These are phyloP conservation scores for Tinamus major DNA, from an alignment of 2,797 vertebrate species.

Conservation along the genomic window DNA sequence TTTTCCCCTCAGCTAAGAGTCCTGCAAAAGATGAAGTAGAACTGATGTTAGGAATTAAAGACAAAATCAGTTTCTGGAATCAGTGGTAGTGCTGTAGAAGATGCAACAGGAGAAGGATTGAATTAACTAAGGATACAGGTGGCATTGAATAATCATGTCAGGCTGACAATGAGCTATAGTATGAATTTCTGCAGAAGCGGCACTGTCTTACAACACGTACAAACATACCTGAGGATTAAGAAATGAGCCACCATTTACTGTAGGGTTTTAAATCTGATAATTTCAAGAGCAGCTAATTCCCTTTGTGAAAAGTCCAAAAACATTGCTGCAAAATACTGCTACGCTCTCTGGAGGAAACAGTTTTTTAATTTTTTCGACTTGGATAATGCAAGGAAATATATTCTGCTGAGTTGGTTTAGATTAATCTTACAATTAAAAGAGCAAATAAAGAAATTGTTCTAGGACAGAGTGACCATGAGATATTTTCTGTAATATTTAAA, in stretches of 20 bases:
- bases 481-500: neutral
- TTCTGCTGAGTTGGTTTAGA: neutral
- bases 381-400: neutral
- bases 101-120: neutral
- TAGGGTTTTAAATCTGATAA: neutral
- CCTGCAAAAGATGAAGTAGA: neutral
- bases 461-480: neutral
- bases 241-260: neutral
- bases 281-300: neutral
- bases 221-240: neutral
- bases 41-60: neutral
- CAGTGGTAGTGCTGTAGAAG: neutral
- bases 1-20: neutral
- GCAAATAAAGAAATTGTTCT: neutral
- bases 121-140: neutral
- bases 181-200: neutral
- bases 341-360: neutral
- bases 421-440: neutral
- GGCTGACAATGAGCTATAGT: neutral
- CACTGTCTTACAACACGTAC: neutral
- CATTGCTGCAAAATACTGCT: neutral
- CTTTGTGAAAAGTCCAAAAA: neutral
- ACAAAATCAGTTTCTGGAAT: neutral
- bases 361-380: neutral
- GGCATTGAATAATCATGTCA: accelerated